Conservation (phyloP, 1,140 invertebrate species). For the Lucilia cuprina region DNA sequence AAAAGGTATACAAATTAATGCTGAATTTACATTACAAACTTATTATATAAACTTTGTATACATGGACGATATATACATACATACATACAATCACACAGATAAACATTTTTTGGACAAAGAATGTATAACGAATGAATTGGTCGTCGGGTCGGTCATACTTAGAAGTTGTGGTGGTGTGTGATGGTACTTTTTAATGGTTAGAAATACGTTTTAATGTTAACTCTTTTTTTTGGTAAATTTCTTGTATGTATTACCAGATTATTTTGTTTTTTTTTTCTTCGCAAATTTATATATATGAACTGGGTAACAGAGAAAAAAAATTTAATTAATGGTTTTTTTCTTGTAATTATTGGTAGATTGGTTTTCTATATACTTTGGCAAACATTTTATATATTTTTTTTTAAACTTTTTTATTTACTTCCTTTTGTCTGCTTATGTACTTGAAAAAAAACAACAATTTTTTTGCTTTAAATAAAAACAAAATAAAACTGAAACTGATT, state of each 20-base stretch:
- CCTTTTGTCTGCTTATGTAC: not conserved
- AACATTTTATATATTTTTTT: not conserved
- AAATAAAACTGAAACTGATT: not conserved
- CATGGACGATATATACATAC: not conserved
- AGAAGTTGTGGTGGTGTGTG: not conserved
- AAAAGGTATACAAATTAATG: not conserved
- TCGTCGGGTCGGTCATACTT: not conserved
- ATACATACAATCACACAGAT: too few relatives aligned
- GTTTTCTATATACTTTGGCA: not conserved
- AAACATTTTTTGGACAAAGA: not conserved
- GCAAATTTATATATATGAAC: not conserved
- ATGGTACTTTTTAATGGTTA: not conserved
- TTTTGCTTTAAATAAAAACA: not conserved
- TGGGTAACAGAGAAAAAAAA: not conserved
- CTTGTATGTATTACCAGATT: not conserved
- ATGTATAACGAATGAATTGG: not conserved
- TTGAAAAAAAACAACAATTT: not conserved
- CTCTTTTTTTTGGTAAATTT: not conserved
- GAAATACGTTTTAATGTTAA: not conserved
- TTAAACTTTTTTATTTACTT: not conserved
- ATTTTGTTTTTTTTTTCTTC: not conserved
- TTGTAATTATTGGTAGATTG: constrained; percentile 8
- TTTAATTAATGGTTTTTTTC: constrained; percentile 9
- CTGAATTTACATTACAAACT: not conserved
- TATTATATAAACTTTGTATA: not conserved